Evolutionary conservation across 1,140 invertebrate genomes (phyloP), one percentile per base, ranked within the genome.

Genomic region (Helicoverpa armigera): DNA sequence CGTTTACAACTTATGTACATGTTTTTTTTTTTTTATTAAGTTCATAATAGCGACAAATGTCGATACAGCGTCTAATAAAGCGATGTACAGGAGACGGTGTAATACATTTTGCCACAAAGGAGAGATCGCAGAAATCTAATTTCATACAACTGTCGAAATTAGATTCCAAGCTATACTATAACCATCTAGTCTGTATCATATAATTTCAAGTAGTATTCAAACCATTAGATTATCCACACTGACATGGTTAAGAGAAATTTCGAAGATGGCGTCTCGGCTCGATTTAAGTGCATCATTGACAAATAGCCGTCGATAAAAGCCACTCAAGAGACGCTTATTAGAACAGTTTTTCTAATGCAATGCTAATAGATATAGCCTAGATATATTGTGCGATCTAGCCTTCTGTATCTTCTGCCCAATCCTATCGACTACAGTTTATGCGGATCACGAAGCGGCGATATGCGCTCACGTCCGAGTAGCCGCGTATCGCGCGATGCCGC

Each of bases 371-470:
- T 23, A 23, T 23, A 23, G 23, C 23, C 23, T 23, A 58, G 7
- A 23, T 58, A 3, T 58, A 2, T 58, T 10, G 7, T 10, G 2
- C 3, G 16, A 16, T 23, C 16, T 16, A n/a, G 7, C 4, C 16
- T 2, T 12, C 7, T 35, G 11, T 12, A 35, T 23, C 7, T 35
- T 43, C 63, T 43, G 14, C 0, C n/a, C 14, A 53, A 10, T 31
- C 50, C 13, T 63, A 29, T 23, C 13, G 72, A 12, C 14, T 3
- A 10, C 54, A 16, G 43, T 29, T 23, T 29, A 75, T 75, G 61
- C 75, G 43, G 63, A 35, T 79, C 76, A 79, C 76, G 76, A 79
- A 69, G 53, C 14, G 16, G 31, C 51, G 48, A 79, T 79, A 79
- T 79, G 76, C 76, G 76, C 69, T 79, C 76, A 79, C 76, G 76